Conservation (phyloP, 1,140 invertebrate species). For the Apis cerana region DNA sequence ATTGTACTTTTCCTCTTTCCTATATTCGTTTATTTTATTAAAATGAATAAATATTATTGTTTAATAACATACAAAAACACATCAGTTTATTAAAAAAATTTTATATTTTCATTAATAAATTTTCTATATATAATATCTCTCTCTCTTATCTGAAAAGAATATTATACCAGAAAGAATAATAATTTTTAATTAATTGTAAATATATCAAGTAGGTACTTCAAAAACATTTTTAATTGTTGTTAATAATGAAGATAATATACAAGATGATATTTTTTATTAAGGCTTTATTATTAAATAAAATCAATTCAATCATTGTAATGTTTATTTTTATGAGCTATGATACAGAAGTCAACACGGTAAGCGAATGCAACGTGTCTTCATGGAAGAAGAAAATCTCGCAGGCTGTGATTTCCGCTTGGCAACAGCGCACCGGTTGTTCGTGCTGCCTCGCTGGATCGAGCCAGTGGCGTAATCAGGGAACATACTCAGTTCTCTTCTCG, state of each 20-base stretch:
- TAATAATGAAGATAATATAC: neutral
- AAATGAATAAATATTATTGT: neutral
- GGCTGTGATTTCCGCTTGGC: constrained; percentile 71
- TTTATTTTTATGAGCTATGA: neutral
- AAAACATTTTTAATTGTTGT: too few relatives aligned
- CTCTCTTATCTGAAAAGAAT: neutral
- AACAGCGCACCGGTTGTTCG: constrained; percentile 67
- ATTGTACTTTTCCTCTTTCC: neutral
- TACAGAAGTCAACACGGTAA: constrained; percentile 41
- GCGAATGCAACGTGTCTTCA: constrained; percentile 45
- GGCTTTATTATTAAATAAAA: neutral
- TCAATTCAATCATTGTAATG: neutral
- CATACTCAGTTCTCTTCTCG: constrained; percentile 39
- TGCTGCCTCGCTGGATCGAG: constrained; percentile 61
- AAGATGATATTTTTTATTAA: too few relatives aligned
- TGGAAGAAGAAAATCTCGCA: constrained; percentile 66
- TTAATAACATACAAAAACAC: too few relatives aligned
- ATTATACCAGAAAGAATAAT: too few relatives aligned
- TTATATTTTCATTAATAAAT: too few relatives aligned
- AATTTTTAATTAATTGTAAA: too few relatives aligned
- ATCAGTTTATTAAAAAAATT: too few relatives aligned
- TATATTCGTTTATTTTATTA: neutral
- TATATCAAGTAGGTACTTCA: too few relatives aligned
- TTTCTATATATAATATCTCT: too few relatives aligned
- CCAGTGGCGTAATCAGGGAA: constrained; percentile 60